A percentile compares a stretch with the other conserved stretches of the same genome.
Conservation (phyloP, 37 sponge, comb jelly and placozoan genomes). For the Cladorhizidae sp. region DNA sequence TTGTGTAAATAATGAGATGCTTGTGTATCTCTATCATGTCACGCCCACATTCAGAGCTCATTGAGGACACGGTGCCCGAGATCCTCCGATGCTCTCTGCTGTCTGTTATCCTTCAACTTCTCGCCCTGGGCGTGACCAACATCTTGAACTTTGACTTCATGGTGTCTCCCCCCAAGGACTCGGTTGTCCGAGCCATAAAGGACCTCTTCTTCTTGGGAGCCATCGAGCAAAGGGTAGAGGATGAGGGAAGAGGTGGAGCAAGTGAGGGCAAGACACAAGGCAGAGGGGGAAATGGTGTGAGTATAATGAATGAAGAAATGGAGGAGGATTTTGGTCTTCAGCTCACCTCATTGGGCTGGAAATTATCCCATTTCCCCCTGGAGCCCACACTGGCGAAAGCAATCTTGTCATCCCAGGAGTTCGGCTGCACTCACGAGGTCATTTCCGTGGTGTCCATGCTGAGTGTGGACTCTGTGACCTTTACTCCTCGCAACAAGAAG, state of each 20-base stretch:
- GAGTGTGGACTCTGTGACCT: conserved; percentile 88
- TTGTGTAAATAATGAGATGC: too few relatives aligned
- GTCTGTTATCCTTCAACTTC: conserved; percentile 76
- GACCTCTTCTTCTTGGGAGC: conserved; percentile 80
- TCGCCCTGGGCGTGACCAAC: conserved; percentile 82
- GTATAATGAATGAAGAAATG: too few relatives aligned
- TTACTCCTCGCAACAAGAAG: conserved; percentile 75
- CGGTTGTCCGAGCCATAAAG: conserved; percentile 75
- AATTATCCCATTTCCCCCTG: conserved; percentile 86
- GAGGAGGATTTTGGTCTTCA: conserved; percentile 21
- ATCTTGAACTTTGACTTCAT: conserved; percentile 93
- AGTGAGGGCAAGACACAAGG: background rate
- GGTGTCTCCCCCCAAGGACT: conserved; percentile 76
- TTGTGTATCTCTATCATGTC: background rate
- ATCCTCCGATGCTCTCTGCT: conserved; percentile 91
- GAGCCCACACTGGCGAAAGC: conserved; percentile 74
- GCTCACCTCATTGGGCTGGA: conserved; percentile 76
- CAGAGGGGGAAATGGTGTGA: background rate
- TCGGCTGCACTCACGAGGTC: conserved; percentile 71
- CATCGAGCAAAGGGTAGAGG: conserved; percentile 32
- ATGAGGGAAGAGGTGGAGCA: background rate
- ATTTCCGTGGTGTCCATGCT: conserved; percentile 84
- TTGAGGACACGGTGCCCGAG: conserved; percentile 82
- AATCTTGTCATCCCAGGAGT: conserved; percentile 41
- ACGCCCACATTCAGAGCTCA: conserved; percentile 20